phyloP scores from a whole-genome alignment of 1,140 invertebrate species.

The Tribolium castaneum region DNA sequence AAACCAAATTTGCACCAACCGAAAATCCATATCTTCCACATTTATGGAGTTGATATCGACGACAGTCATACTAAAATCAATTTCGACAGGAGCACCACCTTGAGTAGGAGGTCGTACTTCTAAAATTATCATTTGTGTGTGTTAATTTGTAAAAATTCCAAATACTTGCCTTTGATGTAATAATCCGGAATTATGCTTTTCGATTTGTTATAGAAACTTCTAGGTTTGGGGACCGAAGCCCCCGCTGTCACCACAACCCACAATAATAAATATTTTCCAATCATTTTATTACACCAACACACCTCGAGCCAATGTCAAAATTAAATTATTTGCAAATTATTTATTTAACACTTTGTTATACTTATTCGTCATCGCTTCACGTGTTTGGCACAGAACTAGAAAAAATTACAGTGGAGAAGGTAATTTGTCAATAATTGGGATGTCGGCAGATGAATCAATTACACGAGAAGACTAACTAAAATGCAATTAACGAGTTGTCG shows the following conservation, averaged over 20 bases:
- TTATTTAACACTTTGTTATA: background rate
- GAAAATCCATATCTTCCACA: slow-evolving; percentile 88
- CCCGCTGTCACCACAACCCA: too few relatives aligned
- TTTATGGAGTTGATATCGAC: slow-evolving; percentile 88
- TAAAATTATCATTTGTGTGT: slow-evolving; percentile 56
- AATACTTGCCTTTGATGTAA: slow-evolving; percentile 60
- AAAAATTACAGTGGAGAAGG: slow-evolving; percentile 39
- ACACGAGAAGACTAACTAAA: slow-evolving; percentile 8
- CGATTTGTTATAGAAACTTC: slow-evolving; percentile 52
- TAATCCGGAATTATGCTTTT: slow-evolving; percentile 59
- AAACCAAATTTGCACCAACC: slow-evolving; percentile 66
- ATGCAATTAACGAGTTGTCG: slow-evolving; percentile 25
- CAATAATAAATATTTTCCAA: too few relatives aligned
- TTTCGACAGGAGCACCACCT: slow-evolving; percentile 74
- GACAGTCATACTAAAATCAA: slow-evolving; percentile 83
- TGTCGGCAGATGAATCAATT: slow-evolving; percentile 26
- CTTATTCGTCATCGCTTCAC: background rate
- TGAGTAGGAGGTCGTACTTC: slow-evolving; percentile 78
- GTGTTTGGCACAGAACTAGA: background rate
- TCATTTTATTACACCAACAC: background rate
- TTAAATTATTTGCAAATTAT: background rate
- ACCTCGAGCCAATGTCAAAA: background rate
- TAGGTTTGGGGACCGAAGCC: slow-evolving; percentile 51
- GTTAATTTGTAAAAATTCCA: background rate
- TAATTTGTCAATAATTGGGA: slow-evolving; percentile 42